A percentile compares a stretch with the other conserved stretches of the same genome.
These are phyloP conservation scores for Meleagris gallopavo DNA, from an alignment of 2,113 vertebrate genomes.

Conservation along the genomic window DNA sequence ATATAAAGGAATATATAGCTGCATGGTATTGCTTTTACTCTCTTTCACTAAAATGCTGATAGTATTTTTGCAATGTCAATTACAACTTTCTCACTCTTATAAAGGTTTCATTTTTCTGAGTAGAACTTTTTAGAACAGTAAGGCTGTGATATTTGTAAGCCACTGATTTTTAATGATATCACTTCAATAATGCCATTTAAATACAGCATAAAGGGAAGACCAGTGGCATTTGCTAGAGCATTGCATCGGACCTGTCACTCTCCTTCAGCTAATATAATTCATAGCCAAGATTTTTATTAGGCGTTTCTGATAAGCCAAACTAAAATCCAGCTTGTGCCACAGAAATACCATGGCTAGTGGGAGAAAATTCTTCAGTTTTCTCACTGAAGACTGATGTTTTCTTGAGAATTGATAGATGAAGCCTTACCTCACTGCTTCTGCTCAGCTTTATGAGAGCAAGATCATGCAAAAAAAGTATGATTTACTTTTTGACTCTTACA, in stretches of 20 bases:
- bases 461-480: neutral
- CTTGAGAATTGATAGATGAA: conserved; percentile 34
- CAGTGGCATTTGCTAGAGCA: neutral
- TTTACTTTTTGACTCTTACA: neutral
- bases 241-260: neutral
- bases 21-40: neutral
- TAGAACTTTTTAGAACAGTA: neutral
- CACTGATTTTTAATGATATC: neutral
- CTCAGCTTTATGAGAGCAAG: neutral
- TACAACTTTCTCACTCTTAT: neutral
- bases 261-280: conserved; percentile 9
- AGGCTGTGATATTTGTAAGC: neutral
- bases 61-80: neutral
- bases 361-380: conserved; percentile 33
- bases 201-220: neutral
- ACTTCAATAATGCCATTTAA: neutral
- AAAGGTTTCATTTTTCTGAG: neutral
- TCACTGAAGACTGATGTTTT: conserved; percentile 1
- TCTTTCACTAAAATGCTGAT: neutral
- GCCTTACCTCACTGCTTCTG: neutral
- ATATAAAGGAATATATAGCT: fast-evolving
- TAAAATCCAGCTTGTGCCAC: neutral
- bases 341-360: neutral
- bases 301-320: conserved; percentile 18
- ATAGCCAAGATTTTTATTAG: conserved; percentile 14